phyloP scores from a whole-genome alignment of 2,113 vertebrate genomes.

The Rhinoptilus africanus region DNA sequence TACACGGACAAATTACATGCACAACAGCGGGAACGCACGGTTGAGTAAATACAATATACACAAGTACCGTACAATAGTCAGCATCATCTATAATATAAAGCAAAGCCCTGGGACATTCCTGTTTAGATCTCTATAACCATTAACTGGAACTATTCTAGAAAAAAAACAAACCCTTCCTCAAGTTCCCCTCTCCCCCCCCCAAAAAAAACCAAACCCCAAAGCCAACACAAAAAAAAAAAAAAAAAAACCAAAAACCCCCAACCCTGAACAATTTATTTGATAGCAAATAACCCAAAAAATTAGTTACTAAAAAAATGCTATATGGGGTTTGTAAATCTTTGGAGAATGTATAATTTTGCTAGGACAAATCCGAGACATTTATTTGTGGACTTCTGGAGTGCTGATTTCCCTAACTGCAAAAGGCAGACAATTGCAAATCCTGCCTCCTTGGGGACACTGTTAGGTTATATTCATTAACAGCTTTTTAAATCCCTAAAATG shows the following conservation, averaged over 20 bases:
- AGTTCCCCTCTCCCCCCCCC: too few relatives aligned
- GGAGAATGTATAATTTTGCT: neutral
- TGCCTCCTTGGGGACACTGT: neutral
- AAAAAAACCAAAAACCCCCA: too few relatives aligned
- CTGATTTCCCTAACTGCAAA: neutral
- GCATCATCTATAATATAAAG: neutral
- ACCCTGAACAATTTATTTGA: neutral
- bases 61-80: neutral
- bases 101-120: neutral
- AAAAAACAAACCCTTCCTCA: too few relatives aligned
- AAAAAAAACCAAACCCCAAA: too few relatives aligned
- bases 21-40: neutral
- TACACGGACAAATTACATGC: neutral
- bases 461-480: neutral
- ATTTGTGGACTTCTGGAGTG: rapidly evolving
- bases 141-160: neutral
- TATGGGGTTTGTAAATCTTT: neutral
- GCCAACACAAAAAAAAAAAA: too few relatives aligned
- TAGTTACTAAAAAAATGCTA: neutral
- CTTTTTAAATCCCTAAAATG: neutral
- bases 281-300: neutral
- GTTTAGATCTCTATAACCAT: neutral
- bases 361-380: neutral
- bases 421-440: neutral
- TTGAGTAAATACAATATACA: neutral